phyloP scores from a whole-genome alignment of 1,140 invertebrate genomes.

The Aphidius ervi region DNA sequence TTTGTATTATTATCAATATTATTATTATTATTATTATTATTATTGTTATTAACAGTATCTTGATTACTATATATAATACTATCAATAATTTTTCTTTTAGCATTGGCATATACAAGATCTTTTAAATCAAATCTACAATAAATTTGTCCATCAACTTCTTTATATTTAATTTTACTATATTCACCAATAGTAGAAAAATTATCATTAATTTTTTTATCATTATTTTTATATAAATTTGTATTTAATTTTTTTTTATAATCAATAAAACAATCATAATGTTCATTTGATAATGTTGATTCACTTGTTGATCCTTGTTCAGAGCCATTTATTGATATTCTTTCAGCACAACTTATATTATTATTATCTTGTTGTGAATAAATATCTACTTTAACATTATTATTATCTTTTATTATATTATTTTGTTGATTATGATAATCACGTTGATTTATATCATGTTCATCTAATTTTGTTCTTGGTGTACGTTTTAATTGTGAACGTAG shows the following conservation, averaged over 20 bases:
- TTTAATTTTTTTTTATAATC: constrained; percentile 11
- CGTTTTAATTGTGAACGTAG: constrained; percentile 49
- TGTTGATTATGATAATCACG: constrained; percentile 39
- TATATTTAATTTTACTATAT: too few relatives aligned
- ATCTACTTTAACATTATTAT: constrained; percentile 37
- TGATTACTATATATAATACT: constrained; percentile 37
- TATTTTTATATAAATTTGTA: constrained; percentile 35
- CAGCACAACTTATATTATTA: constrained; percentile 32
- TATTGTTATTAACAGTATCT: constrained; percentile 27
- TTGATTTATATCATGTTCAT: constrained; percentile 43
- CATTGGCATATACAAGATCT: too few relatives aligned
- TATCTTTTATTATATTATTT: constrained; percentile 43
- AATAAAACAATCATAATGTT: constrained; percentile 36
- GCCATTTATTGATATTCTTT: constrained; percentile 39
- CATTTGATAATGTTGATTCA: constrained; percentile 32
- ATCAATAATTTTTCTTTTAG: too few relatives aligned
- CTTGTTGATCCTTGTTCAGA: constrained; percentile 35
- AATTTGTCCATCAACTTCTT: too few relatives aligned
- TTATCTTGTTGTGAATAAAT: constrained; percentile 31
- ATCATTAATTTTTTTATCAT: not conserved
- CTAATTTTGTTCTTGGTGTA: constrained; percentile 44
- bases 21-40: too few relatives aligned
- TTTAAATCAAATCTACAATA: too few relatives aligned
- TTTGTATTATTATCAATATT: too few relatives aligned
- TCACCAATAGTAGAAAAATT: too few relatives aligned